phyloP scores from a whole-genome alignment of 2,888 invertebrate species.

The Epsilonema sp. region DNA sequence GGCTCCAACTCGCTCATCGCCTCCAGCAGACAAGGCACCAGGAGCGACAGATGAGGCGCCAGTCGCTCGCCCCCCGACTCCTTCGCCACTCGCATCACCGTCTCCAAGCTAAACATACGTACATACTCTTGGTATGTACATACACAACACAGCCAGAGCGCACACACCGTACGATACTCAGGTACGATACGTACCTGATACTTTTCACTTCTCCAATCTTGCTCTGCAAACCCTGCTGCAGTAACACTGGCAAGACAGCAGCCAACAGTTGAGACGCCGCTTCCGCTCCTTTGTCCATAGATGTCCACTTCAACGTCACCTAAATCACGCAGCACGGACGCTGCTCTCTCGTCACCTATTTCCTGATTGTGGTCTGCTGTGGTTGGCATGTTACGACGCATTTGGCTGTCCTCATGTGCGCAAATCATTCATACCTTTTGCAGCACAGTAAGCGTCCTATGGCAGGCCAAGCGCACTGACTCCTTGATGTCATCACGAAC shows the following conservation, averaged over 20 bases:
- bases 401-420: no score
- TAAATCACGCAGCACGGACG: no score
- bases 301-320: background rate
- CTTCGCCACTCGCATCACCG: constrained; percentile 62
- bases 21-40: constrained; percentile 62
- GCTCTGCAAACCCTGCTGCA: constrained; percentile 58
- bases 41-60: constrained; percentile 54
- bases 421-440: no score
- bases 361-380: no score
- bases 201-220: constrained; percentile 40
- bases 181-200: background rate
- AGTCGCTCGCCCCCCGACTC: constrained; percentile 51
- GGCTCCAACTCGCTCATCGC: constrained; percentile 57
- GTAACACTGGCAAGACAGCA: constrained; percentile 50
- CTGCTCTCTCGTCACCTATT: no score
- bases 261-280: constrained; percentile 3
- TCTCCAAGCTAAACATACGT: constrained; percentile 54
- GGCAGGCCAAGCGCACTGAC: background rate
- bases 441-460: background rate
- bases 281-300: background rate
- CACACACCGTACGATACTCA: no score
- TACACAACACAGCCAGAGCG: no score
- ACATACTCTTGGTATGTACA: no score
- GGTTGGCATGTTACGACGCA: no score
- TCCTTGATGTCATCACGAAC: constrained; percentile 79